Base-by-base conservation (phyloP, 2,797 vertebrate species). In the Distichodus sexfasciatus region DNA sequence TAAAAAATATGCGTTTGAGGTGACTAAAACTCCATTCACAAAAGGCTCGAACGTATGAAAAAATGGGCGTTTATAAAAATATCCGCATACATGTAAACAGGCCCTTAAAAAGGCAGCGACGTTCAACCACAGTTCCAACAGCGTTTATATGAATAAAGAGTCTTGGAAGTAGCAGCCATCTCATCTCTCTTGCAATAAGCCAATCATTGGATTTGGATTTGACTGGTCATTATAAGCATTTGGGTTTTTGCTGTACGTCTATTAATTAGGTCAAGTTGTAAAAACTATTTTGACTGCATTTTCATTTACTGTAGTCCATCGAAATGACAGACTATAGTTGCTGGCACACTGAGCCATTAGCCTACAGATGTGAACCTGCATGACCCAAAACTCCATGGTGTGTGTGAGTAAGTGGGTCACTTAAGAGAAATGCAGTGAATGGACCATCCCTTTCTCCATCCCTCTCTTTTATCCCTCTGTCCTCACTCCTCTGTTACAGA, bases 401-500 rank as follows among this genome's bases (percentile, higher is more conserved):
- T 82, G 73, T 59, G 26, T 21, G 17, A 71, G 63, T 57, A 71
- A 64, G 50, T 38, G 62, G 12, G 69, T 68, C 8, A 71, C 28
- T 26, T 66, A 5, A 68, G 50, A 28, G 46, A 57, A 23, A 17
- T 31, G 8, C n/a, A 29, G 57, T 61, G 28, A 64, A 35, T 2
- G 43, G 44, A 46, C 46, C 36, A 2, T 51, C 59, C 54, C 14
- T 65, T 15, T 54, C 15, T 15, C 28, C 35, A 24, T 38, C 17
- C 26, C 28, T 29, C 9, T 64, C 53, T 66, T 67, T 72, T 72
- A 54, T 3, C 29, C 61, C 61, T 66, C 61, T 19, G 35, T 50
- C 66, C 12, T 2, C 36, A 33, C 38, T 33, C 24, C 57, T 63
- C 8, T 26, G 2, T 80, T 77, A 73, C 82, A 90, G 88, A 87